Evolutionary conservation across 2,797 vertebrate genomes (phyloP).

Genomic region (Argentina silus): DNA sequence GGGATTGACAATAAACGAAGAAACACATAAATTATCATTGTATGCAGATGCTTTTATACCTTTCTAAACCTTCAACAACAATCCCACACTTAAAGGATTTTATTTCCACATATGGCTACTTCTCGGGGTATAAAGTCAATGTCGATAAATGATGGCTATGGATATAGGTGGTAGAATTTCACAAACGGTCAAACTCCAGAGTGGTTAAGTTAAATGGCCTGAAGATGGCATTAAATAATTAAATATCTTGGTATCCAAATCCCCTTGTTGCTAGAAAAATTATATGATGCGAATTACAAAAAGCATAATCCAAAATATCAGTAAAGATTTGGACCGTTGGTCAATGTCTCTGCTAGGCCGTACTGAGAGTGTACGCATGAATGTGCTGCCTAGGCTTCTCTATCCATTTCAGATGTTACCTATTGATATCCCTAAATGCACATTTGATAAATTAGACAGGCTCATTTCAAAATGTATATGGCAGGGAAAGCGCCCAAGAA

Average conservation of each 20-base stretch:
- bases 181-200: slow-evolving; percentile 3
- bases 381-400: slow-evolving; percentile 3
- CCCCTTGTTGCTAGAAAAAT: not conserved
- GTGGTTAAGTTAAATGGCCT: slow-evolving; percentile 15
- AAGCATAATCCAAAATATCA: slow-evolving; percentile 10
- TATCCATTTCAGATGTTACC: slow-evolving; percentile 23
- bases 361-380: slow-evolving; percentile 21
- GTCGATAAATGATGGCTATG: slow-evolving; percentile 15
- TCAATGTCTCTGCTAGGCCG: slow-evolving; percentile 8
- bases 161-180: not conserved
- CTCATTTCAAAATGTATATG: slow-evolving; percentile 14
- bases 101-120: slow-evolving; percentile 7
- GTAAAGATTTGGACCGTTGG: slow-evolving; percentile 9
- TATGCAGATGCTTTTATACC: slow-evolving; percentile 13
- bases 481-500: slow-evolving; percentile 13
- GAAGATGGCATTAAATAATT: slow-evolving; percentile 20
- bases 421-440: slow-evolving; percentile 6
- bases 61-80: slow-evolving; percentile 1
- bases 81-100: slow-evolving; percentile 12
- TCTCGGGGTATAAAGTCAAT: slow-evolving; percentile 9
- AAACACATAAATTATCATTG: slow-evolving; percentile 20
- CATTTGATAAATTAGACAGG: slow-evolving; percentile 13
- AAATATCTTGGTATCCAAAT: slow-evolving; percentile 21
- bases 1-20: not conserved
- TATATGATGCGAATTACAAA: slow-evolving; percentile 13